A percentile compares a stretch with the other conserved stretches of the same genome.
Conservation (phyloP, 2,888 invertebrate genomes). For the Pheosia tremula region DNA sequence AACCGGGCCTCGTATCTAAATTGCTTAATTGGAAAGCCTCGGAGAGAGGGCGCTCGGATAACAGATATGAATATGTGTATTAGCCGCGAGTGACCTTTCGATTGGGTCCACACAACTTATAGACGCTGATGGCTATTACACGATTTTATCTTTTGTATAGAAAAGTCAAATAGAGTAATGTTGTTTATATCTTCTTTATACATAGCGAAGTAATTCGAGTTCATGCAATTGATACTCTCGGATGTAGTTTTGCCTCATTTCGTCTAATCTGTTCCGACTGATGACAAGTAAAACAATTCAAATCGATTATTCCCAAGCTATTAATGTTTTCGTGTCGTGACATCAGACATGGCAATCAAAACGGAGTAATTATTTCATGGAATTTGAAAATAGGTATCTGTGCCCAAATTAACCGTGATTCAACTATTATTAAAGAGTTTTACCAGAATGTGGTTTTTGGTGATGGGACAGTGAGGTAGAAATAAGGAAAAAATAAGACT, state of each 20-base stretch:
- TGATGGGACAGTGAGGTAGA: no score
- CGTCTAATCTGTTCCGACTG: slow-evolving; percentile 45
- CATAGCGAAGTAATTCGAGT: slow-evolving; percentile 55
- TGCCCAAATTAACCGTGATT: not conserved
- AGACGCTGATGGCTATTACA: slow-evolving; percentile 52
- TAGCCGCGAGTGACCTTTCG: slow-evolving; percentile 63
- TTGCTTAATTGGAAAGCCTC: slow-evolving; percentile 83
- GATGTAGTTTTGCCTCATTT: slow-evolving; percentile 49
- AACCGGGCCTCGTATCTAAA: slow-evolving; percentile 76
- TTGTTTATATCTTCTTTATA: slow-evolving; percentile 56
- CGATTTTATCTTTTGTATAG: slow-evolving; percentile 61
- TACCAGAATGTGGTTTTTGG: not conserved
- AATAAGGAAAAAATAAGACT: no score
- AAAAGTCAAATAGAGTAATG: slow-evolving; percentile 59
- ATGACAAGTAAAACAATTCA: slow-evolving; percentile 39
- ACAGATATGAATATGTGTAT: slow-evolving; percentile 65
- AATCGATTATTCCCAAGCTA: slow-evolving; percentile 27
- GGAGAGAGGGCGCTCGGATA: slow-evolving; percentile 63
- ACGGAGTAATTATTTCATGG: not conserved
- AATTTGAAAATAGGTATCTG: not conserved
- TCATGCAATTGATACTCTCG: slow-evolving; percentile 54
- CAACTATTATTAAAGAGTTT: not conserved
- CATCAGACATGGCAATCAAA: not conserved
- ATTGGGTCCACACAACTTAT: slow-evolving; percentile 61
- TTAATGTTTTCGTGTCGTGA: slow-evolving; percentile 7